Evolutionary conservation across 2,797 vertebrate genomes (phyloP).

Genomic region (Rhinatrema bivittatum): DNA sequence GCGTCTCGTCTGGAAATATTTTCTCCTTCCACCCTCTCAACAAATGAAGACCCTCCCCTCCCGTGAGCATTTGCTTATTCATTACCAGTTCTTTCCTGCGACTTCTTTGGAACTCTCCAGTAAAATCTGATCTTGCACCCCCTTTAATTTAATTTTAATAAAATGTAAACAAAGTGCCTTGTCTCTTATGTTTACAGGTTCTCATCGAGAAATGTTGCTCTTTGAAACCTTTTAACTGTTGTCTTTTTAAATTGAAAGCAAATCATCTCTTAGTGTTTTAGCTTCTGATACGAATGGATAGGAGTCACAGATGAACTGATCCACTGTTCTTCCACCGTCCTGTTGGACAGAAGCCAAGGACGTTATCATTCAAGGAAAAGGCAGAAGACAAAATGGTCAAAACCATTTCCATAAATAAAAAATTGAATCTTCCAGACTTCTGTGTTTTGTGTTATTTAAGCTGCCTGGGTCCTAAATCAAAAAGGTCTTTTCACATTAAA

Average conservation of each 20-base stretch:
- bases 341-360: neutral
- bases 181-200: slow-evolving; percentile 28
- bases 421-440: too few relatives aligned
- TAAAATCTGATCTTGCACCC: slow-evolving; percentile 49
- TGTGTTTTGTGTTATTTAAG: too few relatives aligned
- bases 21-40: too few relatives aligned
- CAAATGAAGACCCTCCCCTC: too few relatives aligned
- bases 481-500: too few relatives aligned
- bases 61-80: slow-evolving; percentile 46
- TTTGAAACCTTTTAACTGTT: slow-evolving; percentile 31
- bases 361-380: slow-evolving; percentile 19
- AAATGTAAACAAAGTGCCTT: slow-evolving; percentile 31
- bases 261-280: slow-evolving; percentile 13
- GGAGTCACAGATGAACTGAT: slow-evolving; percentile 16
- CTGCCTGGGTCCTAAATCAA: too few relatives aligned
- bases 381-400: neutral
- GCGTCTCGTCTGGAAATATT: too few relatives aligned
- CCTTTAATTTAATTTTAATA: slow-evolving; percentile 56
- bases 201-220: slow-evolving; percentile 7
- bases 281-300: slow-evolving; percentile 25
- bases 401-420: slow-evolving; percentile 22
- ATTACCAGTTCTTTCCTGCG: slow-evolving; percentile 41
- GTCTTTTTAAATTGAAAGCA: slow-evolving; percentile 21
- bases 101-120: slow-evolving; percentile 48
- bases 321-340: neutral